Evolutionary conservation across 2,797 vertebrate species (phyloP).

Genomic region (Sternotherus odoratus): DNA sequence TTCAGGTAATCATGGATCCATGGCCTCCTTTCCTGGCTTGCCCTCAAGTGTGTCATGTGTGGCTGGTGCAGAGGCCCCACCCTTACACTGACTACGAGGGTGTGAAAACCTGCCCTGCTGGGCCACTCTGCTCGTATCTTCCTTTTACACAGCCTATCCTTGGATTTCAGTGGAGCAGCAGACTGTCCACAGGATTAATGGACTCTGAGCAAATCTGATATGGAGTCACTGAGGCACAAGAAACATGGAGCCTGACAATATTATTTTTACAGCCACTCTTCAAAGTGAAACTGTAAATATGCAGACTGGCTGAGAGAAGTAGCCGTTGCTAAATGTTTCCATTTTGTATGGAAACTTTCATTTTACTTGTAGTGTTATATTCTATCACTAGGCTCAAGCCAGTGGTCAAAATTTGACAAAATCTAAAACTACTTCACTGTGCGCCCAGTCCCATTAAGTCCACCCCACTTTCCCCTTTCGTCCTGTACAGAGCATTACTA

Average conservation of each 20-base stretch:
- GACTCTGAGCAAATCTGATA: not conserved
- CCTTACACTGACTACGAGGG: not conserved
- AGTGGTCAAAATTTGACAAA: conserved; percentile 2
- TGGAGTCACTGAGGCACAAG: not conserved
- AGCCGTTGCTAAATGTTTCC: not conserved
- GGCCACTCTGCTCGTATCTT: not conserved
- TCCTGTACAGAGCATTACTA: not conserved
- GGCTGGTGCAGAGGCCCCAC: not conserved
- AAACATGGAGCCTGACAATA: not conserved
- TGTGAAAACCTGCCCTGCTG: not conserved
- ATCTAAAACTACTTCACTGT: not conserved
- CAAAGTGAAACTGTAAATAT: not conserved
- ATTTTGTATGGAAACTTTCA: not conserved
- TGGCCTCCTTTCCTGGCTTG: not conserved
- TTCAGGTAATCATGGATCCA: not conserved
- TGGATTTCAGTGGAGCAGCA: not conserved
- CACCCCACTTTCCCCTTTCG: not conserved
- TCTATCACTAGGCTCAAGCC: not conserved
- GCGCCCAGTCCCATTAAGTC: not conserved
- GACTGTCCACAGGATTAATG: accelerated
- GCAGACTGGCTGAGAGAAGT: accelerated
- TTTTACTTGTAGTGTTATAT: not conserved
- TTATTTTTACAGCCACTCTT: not conserved
- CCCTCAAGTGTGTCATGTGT: not conserved
- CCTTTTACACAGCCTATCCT: not conserved